Evolutionary conservation across 2,113 vertebrate genomes (phyloP), one percentile per base, ranked within the genome.

Genomic region (Chionomys nivalis): DNA sequence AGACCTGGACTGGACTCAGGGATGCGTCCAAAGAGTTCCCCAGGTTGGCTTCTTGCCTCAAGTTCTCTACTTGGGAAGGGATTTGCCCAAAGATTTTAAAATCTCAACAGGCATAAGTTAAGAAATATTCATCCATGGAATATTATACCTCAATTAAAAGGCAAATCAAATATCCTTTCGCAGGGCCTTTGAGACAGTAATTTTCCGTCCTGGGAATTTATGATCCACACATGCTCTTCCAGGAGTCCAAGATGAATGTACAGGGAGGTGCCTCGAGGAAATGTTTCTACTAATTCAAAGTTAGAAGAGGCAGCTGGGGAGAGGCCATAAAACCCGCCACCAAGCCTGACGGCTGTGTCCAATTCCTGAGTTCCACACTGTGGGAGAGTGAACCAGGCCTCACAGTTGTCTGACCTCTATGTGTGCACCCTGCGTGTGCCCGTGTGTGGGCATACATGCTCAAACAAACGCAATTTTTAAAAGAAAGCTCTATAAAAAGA

Each of bases 141-240:
- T 76, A 73, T 52, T 89, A 68, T 68, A n/a, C 28, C 66, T 94
- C 72, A 72, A 68, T 58, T 77, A 78, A 94, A 93, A 83, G 16
- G 77, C 47, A 72, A 82, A 68, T 81, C 49, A 39, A 77, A 44
- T 52, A 79, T 39, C 81, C 85, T 89, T 95, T 78, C 52, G 68
- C 39, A 76, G 72, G 28, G 55, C 33, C 7, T 82, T 85, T 26
- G 75, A 86, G 8, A 42, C 47, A 81, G 49, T 14, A n/a, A 47
- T 86, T 94, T 79, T 65, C 90, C 66, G 1, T 2, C 31, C 16
- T 77, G 68, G 36, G 61, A 94, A 76, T 61, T 90, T 77, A 23
- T 55, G 85, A 26, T 77, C n/a, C 17, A 68, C 17, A 7, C 24
- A 49, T 11, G 26, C 3, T 85, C 3, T 73, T 72, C 49, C 2